Evolutionary conservation across 2,888 invertebrate species (phyloP).

Genomic region (Pyrochroa serraticornis): DNA sequence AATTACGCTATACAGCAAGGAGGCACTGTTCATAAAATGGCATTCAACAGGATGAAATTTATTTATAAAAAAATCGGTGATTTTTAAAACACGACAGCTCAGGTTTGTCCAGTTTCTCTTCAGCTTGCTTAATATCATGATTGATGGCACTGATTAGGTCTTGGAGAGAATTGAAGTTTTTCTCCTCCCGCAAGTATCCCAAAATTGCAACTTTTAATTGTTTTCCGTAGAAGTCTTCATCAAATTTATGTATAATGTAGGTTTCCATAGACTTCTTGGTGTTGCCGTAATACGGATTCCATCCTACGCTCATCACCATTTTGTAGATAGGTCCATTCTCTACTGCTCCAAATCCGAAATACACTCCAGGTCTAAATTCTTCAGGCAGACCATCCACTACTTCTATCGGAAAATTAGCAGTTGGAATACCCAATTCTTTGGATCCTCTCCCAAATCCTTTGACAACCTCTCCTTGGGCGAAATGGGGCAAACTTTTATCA

Average conservation of each 20-base stretch:
- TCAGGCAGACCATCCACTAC: constrained; percentile 79
- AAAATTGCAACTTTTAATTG: constrained; percentile 77
- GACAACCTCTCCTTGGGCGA: constrained; percentile 79
- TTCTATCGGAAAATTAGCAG: constrained; percentile 83
- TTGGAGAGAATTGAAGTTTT: constrained; percentile 77
- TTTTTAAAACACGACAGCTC: constrained; percentile 60
- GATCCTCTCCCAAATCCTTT: constrained; percentile 98
- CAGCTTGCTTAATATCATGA: constrained; percentile 76
- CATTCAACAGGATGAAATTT: too few species aligned
- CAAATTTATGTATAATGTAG: constrained; percentile 84
- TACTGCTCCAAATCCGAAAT: constrained; percentile 91
- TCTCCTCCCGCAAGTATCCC: constrained; percentile 86
- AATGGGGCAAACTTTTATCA: constrained; percentile 67
- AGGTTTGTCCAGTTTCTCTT: constrained; percentile 64
- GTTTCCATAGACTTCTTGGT: constrained; percentile 93
- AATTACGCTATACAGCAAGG: too few species aligned
- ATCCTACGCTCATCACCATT: constrained; percentile 96
- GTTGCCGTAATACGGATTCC: constrained; percentile 96
- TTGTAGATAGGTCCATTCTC: constrained; percentile 74
- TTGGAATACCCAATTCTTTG: constrained; percentile 92
- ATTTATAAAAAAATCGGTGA: constrained; percentile 47
- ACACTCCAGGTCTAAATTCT: constrained; percentile 83
- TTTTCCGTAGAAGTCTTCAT: constrained; percentile 86
- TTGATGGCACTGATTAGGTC: constrained; percentile 79
- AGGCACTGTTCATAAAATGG: not conserved